phyloP scores from a whole-genome alignment of 2,113 vertebrate species.

The Eonycteris spelaea region DNA sequence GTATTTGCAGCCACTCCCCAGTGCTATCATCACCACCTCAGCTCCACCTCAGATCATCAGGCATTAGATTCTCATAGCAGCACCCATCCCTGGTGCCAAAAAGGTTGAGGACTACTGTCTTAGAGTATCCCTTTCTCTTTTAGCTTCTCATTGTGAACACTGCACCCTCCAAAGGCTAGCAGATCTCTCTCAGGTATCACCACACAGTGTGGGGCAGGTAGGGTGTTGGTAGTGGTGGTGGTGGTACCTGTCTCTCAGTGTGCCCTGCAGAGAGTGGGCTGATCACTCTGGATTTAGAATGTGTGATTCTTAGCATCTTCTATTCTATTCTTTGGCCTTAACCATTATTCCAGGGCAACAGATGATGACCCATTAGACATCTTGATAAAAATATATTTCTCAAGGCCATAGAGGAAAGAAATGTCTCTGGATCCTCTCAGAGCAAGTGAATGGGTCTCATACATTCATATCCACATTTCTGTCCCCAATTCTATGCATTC shows the following conservation, averaged over 20 bases:
- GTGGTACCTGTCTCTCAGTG: neutral
- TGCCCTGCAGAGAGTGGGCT: neutral
- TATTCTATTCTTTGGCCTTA: neutral
- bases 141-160: neutral
- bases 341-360: neutral
- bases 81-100: too few relatives aligned
- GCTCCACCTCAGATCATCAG: too few relatives aligned
- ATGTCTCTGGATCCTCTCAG: neutral
- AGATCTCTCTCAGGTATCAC: neutral
- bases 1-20: too few relatives aligned
- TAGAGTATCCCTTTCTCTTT: neutral
- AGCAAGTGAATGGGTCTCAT: neutral
- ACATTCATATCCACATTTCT: neutral
- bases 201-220: fast-evolving
- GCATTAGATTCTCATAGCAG: too few relatives aligned
- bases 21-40: too few relatives aligned
- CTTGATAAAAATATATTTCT: neutral
- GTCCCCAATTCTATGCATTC: neutral
- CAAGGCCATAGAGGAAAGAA: neutral
- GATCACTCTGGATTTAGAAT: neutral
- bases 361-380: neutral
- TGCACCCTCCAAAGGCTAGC: neutral
- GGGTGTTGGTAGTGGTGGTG: neutral
- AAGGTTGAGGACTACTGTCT: too few relatives aligned
- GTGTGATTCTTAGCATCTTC: neutral